Evolutionary conservation across 2,797 vertebrate genomes (phyloP).

Genomic region (Anas flavirostris): DNA sequence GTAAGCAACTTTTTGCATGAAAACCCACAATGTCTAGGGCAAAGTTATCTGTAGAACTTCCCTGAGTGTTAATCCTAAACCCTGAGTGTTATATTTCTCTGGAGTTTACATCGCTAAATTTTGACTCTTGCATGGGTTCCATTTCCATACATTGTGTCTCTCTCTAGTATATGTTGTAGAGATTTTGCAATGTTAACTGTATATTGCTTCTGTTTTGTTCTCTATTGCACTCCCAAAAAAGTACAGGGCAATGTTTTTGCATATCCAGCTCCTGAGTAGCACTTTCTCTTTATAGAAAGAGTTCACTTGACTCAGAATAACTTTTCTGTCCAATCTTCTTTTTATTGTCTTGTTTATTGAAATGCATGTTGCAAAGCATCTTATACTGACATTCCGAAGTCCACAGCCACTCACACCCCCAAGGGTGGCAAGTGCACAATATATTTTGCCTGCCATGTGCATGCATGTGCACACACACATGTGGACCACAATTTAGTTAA

Average conservation of each 20-base stretch:
- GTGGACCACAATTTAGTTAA: too few species aligned
- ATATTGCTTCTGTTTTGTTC: neutral
- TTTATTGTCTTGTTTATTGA: neutral
- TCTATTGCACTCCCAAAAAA: neutral
- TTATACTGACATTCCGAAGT: neutral
- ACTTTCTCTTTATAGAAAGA: neutral
- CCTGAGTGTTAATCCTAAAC: neutral
- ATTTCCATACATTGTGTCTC: neutral
- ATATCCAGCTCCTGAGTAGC: neutral
- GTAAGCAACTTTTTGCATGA: neutral
- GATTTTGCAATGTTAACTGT: neutral
- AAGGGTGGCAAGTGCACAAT: neutral
- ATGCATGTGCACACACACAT: too few species aligned
- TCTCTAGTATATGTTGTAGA: neutral
- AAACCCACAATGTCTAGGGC: neutral
- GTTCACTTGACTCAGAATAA: neutral
- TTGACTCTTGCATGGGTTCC: neutral
- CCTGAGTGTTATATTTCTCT: neutral
- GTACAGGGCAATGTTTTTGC: neutral
- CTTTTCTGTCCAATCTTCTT: neutral
- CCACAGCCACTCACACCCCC: neutral
- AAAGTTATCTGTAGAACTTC: neutral
- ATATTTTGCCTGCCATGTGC: neutral
- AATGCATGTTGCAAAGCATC: neutral
- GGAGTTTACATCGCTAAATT: neutral